phyloP scores from a whole-genome alignment of 2,797 vertebrate species.

The Sebastes itinus region DNA sequence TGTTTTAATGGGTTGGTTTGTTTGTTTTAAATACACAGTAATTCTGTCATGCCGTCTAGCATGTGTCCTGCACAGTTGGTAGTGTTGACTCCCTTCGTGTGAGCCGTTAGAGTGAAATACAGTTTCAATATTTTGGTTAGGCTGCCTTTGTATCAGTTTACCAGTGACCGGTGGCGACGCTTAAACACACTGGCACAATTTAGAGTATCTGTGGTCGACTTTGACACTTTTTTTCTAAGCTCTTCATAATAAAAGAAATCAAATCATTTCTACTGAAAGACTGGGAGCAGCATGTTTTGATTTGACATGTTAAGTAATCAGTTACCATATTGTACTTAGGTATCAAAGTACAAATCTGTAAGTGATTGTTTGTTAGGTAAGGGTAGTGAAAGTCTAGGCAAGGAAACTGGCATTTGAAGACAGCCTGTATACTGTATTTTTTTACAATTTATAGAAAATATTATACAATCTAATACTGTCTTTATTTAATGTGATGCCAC shows the following conservation, averaged over 20 bases:
- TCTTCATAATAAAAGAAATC: neutral
- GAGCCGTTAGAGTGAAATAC: constrained; percentile 17
- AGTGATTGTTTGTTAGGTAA: neutral
- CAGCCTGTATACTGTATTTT: neutral
- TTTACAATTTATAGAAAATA: neutral
- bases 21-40: constrained; percentile 62
- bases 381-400: neutral
- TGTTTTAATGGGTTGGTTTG: constrained; percentile 66
- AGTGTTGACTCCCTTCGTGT: constrained; percentile 9
- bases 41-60: constrained; percentile 45
- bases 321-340: neutral
- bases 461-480: neutral
- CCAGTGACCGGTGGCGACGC: neutral
- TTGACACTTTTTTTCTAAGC: neutral
- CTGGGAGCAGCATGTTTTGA: neutral
- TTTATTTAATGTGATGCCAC: neutral
- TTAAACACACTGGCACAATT: neutral
- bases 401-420: neutral
- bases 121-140: constrained; percentile 6
- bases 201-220: neutral
- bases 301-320: neutral
- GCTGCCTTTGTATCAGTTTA: constrained; percentile 3
- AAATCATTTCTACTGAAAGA: neutral
- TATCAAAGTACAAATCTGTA: neutral
- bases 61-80: constrained; percentile 28